phyloP scores from a whole-genome alignment of 1,140 invertebrate species.

The Pygmarrhopalites habei region DNA sequence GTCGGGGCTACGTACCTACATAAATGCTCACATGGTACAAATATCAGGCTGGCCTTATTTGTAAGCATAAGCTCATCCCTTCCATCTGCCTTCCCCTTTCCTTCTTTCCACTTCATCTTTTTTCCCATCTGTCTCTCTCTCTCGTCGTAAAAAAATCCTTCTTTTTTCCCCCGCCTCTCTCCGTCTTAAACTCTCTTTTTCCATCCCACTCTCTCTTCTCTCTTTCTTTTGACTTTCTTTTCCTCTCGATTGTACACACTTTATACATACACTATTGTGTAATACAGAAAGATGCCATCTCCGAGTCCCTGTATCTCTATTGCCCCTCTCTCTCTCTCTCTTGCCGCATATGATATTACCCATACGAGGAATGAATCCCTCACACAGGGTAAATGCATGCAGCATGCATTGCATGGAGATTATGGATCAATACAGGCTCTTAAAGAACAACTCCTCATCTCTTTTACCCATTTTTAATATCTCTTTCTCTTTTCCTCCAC shows the following conservation, averaged over 20 bases:
- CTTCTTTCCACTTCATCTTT: conserved; percentile 16
- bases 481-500: too few relatives aligned
- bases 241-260: neutral
- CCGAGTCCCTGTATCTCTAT: neutral
- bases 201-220: conserved; percentile 6
- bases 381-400: too few relatives aligned
- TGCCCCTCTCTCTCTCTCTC: too few relatives aligned
- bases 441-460: too few relatives aligned
- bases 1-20: neutral
- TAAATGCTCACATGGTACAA: neutral
- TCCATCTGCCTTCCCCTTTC: conserved; percentile 1
- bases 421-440: too few relatives aligned
- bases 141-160: too few relatives aligned
- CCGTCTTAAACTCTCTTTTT: too few relatives aligned
- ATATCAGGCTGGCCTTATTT: neutral
- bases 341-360: too few relatives aligned
- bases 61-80: conserved; percentile 10
- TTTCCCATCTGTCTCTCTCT: conserved; percentile 8
- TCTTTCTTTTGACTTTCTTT: neutral
- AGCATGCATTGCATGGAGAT: too few relatives aligned
- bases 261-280: neutral
- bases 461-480: too few relatives aligned
- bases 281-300: neutral
- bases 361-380: too few relatives aligned
- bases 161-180: too few relatives aligned